Conservation (phyloP, 1,140 invertebrate species). For the Mya arenaria region DNA sequence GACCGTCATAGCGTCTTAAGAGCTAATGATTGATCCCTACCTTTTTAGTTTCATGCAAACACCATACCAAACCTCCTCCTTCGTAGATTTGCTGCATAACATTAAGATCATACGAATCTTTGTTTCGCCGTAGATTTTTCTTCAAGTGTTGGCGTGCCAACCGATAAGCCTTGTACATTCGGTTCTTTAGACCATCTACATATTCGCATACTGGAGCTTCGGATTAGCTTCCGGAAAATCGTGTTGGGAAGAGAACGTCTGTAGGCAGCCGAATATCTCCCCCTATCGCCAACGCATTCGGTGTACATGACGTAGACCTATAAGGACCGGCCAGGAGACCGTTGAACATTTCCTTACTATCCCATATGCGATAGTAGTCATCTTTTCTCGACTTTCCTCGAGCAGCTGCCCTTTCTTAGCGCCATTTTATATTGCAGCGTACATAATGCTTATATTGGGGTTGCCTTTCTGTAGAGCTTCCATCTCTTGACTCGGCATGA, state of each 20-base stretch:
- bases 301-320: slow-evolving; percentile 43
- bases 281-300: slow-evolving; percentile 62
- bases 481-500: neutral
- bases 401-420: neutral
- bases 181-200: neutral
- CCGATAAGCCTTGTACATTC: slow-evolving; percentile 1
- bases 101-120: slow-evolving; percentile 10
- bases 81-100: neutral
- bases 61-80: slow-evolving; percentile 32
- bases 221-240: neutral
- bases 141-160: slow-evolving; percentile 10
- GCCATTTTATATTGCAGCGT: neutral
- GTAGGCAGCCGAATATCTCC: slow-evolving; percentile 55
- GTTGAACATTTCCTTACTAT: neutral
- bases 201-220: slow-evolving; percentile 34
- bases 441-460: neutral
- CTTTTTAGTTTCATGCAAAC: neutral
- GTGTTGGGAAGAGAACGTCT: slow-evolving; percentile 40
- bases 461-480: neutral
- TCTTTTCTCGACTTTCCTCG: neutral
- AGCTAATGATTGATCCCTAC: slow-evolving; percentile 11
- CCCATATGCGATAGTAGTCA: neutral
- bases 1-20: slow-evolving; percentile 13
- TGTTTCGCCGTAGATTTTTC: neutral
- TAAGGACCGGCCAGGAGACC: slow-evolving; percentile 43